Percentiles rank a stretch among this genome's conserved stretches.
Evolutionary conservation across 2,797 vertebrate genomes (phyloP).

Genomic region (Philypnodon macrostomus): DNA sequence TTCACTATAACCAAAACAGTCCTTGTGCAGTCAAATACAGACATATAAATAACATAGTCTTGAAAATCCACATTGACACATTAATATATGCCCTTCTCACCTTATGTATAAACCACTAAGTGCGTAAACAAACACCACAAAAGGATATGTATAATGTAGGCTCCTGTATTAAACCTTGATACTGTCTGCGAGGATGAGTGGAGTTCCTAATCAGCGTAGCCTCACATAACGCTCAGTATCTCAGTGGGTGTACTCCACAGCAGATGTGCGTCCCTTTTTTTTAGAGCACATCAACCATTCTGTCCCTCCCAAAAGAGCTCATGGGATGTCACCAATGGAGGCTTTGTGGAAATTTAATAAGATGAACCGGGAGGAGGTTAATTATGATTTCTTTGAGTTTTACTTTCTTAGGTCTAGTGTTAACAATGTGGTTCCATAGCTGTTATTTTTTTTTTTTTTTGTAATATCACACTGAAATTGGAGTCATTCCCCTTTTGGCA

Average conservation of each 20-base stretch:
- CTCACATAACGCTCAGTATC: slow-evolving; percentile 55
- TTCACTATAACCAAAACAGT: too few species aligned
- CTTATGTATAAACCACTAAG: slow-evolving; percentile 5
- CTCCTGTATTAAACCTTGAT: slow-evolving; percentile 39
- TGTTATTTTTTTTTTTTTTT: slow-evolving; percentile 6
- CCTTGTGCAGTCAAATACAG: too few species aligned
- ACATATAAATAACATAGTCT: too few species aligned
- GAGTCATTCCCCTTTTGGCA: slow-evolving; percentile 3
- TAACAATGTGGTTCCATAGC: slow-evolving; percentile 21
- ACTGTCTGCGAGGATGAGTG: slow-evolving; percentile 10
- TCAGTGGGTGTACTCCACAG: slow-evolving; percentile 58
- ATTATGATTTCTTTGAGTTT: slow-evolving; percentile 49
- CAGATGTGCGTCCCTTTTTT: slow-evolving; percentile 60
- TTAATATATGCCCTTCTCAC: slow-evolving; percentile 27
- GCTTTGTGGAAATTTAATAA: slow-evolving; percentile 54
- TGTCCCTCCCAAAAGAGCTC: slow-evolving; percentile 51
- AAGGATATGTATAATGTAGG: slow-evolving; percentile 38
- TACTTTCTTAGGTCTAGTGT: slow-evolving; percentile 16
- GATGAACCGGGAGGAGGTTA: slow-evolving; percentile 47
- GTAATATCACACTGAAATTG: slow-evolving; percentile 1
- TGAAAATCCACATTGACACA: not conserved
- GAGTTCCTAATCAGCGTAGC: slow-evolving; percentile 51
- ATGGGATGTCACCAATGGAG: slow-evolving; percentile 40
- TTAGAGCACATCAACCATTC: slow-evolving; percentile 41
- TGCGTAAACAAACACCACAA: slow-evolving; percentile 11